Conservation (phyloP, 2,888 invertebrate species). For the Dyspetes luteomarginatus region DNA sequence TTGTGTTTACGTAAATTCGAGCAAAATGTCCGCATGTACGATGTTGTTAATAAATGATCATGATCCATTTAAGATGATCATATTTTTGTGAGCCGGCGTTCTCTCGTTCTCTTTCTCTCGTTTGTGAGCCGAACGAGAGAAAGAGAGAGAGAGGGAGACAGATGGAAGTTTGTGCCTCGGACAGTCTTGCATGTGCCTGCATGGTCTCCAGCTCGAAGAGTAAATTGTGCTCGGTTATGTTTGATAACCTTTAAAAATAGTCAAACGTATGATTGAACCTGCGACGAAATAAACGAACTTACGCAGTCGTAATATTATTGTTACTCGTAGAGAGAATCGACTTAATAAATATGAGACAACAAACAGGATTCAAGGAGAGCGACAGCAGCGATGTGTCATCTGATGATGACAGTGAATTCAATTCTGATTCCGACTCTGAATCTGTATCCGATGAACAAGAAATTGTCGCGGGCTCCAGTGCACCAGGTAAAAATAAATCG, state of each 20-base stretch:
- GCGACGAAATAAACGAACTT: neutral
- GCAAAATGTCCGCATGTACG: too few relatives aligned
- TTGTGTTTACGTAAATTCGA: too few relatives aligned
- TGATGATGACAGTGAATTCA: conserved; percentile 55
- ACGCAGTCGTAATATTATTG: neutral
- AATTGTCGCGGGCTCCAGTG: conserved; percentile 3
- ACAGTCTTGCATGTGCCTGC: neutral
- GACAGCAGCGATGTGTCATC: conserved; percentile 56
- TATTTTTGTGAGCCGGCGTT: too few relatives aligned
- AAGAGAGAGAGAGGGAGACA: too few relatives aligned
- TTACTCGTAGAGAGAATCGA: neutral
- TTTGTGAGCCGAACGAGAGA: too few relatives aligned
- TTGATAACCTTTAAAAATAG: conserved; percentile 28
- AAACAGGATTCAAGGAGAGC: conserved; percentile 43
- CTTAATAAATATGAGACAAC: conserved; percentile 41
- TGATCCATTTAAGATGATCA: too few relatives aligned
- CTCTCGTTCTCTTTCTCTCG: too few relatives aligned
- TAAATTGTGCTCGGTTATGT: conserved; percentile 26
- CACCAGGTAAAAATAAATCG: conserved; percentile 6
- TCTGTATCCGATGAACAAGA: conserved; percentile 54
- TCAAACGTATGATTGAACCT: neutral
- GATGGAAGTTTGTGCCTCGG: too few relatives aligned
- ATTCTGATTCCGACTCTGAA: conserved; percentile 53
- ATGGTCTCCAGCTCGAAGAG: neutral
- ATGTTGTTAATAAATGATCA: too few relatives aligned